Conservation (phyloP, 2,113 vertebrate species). For the Zeus faber region DNA sequence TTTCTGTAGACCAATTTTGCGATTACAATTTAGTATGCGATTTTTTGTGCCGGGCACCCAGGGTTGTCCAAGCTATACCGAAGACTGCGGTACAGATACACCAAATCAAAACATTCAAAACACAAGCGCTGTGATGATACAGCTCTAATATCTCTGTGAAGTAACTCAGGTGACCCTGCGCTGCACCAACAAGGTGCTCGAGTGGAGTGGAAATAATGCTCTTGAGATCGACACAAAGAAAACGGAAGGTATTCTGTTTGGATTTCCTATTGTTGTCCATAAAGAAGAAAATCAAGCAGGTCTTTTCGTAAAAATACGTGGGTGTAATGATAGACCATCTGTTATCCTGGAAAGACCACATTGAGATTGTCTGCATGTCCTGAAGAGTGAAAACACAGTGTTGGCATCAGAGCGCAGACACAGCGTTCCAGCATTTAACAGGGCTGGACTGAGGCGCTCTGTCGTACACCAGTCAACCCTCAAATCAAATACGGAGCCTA, state of each 20-base stretch:
- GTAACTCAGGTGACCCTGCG: not conserved
- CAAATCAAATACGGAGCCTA: no score
- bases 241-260: not conserved
- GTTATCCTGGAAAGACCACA: not conserved
- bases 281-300: not conserved
- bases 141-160: no score
- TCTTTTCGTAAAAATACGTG: not conserved
- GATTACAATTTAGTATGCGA: not conserved
- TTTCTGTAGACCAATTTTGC: no score
- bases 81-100: not conserved
- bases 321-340: not conserved
- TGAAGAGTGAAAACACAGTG: no score
- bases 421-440: no score
- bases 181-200: not conserved
- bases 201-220: not conserved
- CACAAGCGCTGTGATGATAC: no score
- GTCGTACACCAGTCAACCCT: no score
- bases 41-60: not conserved
- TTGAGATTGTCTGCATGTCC: not conserved
- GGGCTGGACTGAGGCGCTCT: conserved; percentile 45
- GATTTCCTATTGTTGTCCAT: not conserved
- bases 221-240: not conserved
- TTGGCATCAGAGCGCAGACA: no score
- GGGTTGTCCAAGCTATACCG: not conserved
- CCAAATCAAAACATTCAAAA: no score